phyloP scores from a whole-genome alignment of 1,140 invertebrate genomes.

The Micrasema longulum region DNA sequence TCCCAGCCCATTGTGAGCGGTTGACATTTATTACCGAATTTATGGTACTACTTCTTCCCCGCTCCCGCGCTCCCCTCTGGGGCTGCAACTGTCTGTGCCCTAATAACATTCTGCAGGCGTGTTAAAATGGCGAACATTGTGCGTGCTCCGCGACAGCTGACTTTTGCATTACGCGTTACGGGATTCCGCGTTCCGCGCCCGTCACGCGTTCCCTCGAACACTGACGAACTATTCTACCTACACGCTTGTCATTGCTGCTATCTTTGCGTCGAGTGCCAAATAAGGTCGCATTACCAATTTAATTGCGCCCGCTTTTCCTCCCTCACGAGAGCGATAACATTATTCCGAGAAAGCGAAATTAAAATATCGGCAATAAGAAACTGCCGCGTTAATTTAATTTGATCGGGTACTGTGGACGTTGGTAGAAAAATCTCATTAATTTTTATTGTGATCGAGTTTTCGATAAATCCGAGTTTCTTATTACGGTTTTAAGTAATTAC shows the following conservation, averaged over 20 bases:
- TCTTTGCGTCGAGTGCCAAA: background rate
- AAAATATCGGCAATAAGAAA: constrained; percentile 12
- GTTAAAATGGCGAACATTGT: background rate
- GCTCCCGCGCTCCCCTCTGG: background rate
- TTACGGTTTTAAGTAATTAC: too few species aligned
- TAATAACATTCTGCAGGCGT: constrained; percentile 21
- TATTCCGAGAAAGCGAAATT: constrained; percentile 17
- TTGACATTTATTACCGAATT: constrained; percentile 38
- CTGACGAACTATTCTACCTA: background rate
- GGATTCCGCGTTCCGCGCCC: too few species aligned
- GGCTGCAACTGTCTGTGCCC: constrained; percentile 12
- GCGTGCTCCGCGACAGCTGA: constrained; percentile 1
- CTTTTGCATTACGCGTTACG: too few species aligned
- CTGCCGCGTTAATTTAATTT: constrained; percentile 7
- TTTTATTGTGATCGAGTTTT: background rate
- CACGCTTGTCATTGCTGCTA: background rate
- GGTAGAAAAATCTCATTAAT: constrained; percentile 1
- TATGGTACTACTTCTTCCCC: constrained; percentile 21
- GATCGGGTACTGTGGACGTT: background rate
- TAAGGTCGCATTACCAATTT: constrained; percentile 9
- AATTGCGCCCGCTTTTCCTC: constrained; percentile 4
- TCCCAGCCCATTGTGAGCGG: constrained; percentile 29
- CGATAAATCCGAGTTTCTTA: too few species aligned
- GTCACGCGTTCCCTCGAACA: background rate
- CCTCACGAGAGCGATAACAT: background rate